phyloP scores from a whole-genome alignment of 2,888 invertebrate genomes.

The Antheraea yamamai region DNA sequence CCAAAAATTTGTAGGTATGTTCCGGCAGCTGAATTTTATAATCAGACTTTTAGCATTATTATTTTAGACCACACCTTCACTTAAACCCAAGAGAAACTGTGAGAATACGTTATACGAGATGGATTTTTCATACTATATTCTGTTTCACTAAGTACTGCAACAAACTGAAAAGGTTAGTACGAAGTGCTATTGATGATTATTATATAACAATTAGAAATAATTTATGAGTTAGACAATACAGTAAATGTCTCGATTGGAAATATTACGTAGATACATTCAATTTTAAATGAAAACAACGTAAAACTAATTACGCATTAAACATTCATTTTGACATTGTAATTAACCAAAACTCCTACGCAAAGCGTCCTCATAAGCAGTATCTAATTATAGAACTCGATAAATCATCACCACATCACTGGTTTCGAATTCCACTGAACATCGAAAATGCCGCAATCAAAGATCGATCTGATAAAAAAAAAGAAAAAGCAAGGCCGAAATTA shows the following conservation, averaged over 20 bases:
- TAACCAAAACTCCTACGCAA: slow-evolving; percentile 31
- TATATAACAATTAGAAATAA: background rate
- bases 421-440: slow-evolving; percentile 40
- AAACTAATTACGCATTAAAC: background rate
- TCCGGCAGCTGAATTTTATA: background rate
- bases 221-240: background rate
- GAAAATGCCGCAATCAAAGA: slow-evolving; percentile 56
- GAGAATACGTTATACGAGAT: too few species aligned
- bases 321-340: slow-evolving; percentile 37
- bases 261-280: background rate
- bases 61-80: too few species aligned
- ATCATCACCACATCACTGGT: slow-evolving; percentile 47
- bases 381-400: slow-evolving; percentile 48
- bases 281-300: background rate
- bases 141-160: too few species aligned
- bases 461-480: slow-evolving; percentile 54
- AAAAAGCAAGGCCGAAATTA: slow-evolving; percentile 48
- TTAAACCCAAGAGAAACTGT: too few species aligned
- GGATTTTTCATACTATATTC: too few species aligned
- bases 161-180: too few species aligned
- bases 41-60: too few species aligned
- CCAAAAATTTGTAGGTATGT: background rate
- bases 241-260: background rate
- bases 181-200: too few species aligned
- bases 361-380: slow-evolving; percentile 30